These are phyloP conservation scores for Patella ulyssiponensis DNA, from an alignment of 2,888 invertebrate species.

Conservation along the genomic window DNA sequence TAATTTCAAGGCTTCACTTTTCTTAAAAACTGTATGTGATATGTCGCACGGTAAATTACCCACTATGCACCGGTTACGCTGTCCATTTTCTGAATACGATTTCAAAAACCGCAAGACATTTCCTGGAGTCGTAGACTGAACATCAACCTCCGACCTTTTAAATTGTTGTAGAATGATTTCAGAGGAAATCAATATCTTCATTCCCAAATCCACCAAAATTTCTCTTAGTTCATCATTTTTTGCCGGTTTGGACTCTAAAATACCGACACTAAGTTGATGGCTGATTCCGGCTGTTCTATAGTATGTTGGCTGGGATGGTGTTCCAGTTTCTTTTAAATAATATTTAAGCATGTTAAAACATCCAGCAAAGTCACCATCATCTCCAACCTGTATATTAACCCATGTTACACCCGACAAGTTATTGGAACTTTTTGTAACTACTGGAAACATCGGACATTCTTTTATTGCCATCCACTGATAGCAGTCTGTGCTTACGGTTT, in stretches of 20 bases:
- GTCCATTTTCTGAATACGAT: constrained; percentile 2
- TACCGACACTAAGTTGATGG: background rate
- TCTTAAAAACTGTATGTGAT: too few species aligned
- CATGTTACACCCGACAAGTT: background rate
- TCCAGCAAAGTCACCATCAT: background rate
- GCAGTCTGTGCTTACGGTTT: background rate
- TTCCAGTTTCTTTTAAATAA: background rate
- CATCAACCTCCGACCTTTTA: constrained; percentile 6
- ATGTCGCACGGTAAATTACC: too few species aligned
- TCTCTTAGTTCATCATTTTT: background rate
- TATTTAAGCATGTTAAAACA: background rate
- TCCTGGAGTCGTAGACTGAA: constrained; percentile 25
- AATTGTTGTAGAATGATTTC: constrained; percentile 22
- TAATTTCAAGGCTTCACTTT: background rate
- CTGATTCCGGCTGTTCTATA: background rate
- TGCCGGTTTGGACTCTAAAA: too few species aligned
- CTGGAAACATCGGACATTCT: background rate
- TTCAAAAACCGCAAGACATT: constrained; percentile 28
- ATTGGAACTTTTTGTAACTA: background rate
- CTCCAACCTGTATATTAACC: background rate
- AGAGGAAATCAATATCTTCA: constrained; percentile 30
- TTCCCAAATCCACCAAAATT: constrained; percentile 26
- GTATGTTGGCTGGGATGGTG: background rate
- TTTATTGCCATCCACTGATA: background rate
- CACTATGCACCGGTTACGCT: too few species aligned